phyloP scores from a whole-genome alignment of 2,797 vertebrate species.

The Pogoniulus pusillus region DNA sequence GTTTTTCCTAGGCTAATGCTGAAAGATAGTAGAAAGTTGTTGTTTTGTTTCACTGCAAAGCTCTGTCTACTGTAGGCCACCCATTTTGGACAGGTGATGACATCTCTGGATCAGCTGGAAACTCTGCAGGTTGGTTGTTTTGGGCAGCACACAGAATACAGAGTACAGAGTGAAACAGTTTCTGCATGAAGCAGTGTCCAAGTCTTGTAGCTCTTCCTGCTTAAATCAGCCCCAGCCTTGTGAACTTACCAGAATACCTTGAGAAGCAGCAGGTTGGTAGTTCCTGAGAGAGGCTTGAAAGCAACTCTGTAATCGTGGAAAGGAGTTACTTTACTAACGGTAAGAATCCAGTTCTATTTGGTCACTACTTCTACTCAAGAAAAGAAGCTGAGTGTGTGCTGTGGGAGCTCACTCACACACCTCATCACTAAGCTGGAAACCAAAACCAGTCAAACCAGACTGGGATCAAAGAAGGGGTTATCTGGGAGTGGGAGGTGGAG shows the following conservation, averaged over 20 bases:
- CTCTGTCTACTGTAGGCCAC: too few species aligned
- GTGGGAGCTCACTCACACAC: background rate
- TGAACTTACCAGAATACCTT: background rate
- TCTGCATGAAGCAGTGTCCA: background rate
- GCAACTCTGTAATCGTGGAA: background rate
- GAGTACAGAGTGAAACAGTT: too few species aligned
- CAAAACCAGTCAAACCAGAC: background rate
- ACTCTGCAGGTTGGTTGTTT: background rate
- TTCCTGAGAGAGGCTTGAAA: background rate
- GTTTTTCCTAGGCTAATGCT: background rate
- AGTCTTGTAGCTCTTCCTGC: background rate
- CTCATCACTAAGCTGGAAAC: background rate
- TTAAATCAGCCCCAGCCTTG: accelerated
- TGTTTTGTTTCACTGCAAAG: background rate
- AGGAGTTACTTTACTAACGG: background rate
- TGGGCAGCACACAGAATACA: background rate
- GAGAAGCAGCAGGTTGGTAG: too few species aligned
- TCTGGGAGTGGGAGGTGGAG: too few species aligned
- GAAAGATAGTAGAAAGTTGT: accelerated
- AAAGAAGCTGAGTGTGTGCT: background rate
- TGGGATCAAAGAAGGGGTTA: background rate
- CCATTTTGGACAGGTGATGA: background rate
- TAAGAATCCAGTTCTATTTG: background rate
- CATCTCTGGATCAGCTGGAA: background rate
- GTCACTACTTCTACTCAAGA: background rate